Evolutionary conservation across 2,888 invertebrate species (phyloP).

Genomic region (Kryphioiulus occultus): DNA sequence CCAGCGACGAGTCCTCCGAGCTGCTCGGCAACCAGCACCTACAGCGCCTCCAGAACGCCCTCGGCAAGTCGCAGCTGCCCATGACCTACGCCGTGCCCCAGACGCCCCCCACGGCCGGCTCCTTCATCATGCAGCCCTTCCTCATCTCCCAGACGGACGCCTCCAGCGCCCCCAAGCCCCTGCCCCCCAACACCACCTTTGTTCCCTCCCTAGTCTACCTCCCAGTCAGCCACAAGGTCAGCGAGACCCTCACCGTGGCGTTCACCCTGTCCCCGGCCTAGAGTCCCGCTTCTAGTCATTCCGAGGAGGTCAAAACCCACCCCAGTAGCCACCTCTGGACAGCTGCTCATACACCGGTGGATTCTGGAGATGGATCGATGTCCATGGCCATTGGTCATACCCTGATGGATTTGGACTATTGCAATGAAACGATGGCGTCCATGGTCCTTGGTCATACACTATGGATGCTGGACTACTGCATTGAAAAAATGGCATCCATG

Average conservation of each 20-base stretch:
- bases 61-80: slow-evolving; percentile 58
- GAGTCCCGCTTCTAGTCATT: neutral
- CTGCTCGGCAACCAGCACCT: slow-evolving; percentile 50
- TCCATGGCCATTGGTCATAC: too few species aligned
- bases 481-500: too few species aligned
- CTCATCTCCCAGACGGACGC: slow-evolving; percentile 72
- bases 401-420: too few species aligned
- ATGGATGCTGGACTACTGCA: too few species aligned
- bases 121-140: slow-evolving; percentile 91
- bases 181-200: slow-evolving; percentile 68
- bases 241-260: slow-evolving; percentile 85
- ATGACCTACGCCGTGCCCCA: slow-evolving; percentile 62
- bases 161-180: neutral
- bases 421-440: too few species aligned
- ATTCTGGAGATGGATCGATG: neutral
- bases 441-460: too few species aligned
- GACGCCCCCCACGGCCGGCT: slow-evolving; percentile 59
- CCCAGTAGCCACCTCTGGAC: neutral
- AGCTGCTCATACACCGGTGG: neutral
- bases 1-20: slow-evolving; percentile 32
- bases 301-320: neutral
- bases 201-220: slow-evolving; percentile 92
- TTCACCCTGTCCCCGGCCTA: slow-evolving; percentile 92
- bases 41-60: slow-evolving; percentile 28
- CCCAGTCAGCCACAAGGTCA: slow-evolving; percentile 87